phyloP scores from a whole-genome alignment of 2,888 invertebrate genomes.

The Deilephila porcellus region DNA sequence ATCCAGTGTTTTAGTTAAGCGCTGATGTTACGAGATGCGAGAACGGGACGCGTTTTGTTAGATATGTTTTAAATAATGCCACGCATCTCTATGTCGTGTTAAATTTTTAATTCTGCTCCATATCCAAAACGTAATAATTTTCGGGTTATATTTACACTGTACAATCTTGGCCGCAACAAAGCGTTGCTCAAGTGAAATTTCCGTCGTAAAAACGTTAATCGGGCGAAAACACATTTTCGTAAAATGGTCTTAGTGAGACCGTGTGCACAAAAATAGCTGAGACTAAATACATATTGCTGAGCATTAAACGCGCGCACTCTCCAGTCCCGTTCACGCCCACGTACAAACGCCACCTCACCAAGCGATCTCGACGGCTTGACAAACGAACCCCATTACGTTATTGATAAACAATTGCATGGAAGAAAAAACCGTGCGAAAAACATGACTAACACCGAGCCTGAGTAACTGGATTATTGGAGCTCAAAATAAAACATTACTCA shows the following conservation, averaged over 20 bases:
- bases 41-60: slow-evolving; percentile 17
- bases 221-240: slow-evolving; percentile 6
- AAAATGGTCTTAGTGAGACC: slow-evolving; percentile 28
- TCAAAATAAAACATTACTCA: slow-evolving; percentile 54
- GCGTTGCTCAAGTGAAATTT: neutral
- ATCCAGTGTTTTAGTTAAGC: slow-evolving; percentile 45
- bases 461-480: slow-evolving; percentile 48
- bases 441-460: slow-evolving; percentile 55
- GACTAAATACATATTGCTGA: slow-evolving; percentile 34
- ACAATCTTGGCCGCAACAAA: neutral
- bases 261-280: slow-evolving; percentile 33
- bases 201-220: slow-evolving; percentile 7
- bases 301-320: slow-evolving; percentile 38
- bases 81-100: neutral
- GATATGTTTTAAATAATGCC: neutral
- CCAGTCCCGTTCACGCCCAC: slow-evolving; percentile 39
- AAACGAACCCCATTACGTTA: slow-evolving; percentile 9
- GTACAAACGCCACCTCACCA: slow-evolving; percentile 35
- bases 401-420: slow-evolving; percentile 22
- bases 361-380: slow-evolving; percentile 31
- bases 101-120: neutral
- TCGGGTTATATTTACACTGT: neutral
- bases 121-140: neutral
- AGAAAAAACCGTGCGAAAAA: slow-evolving; percentile 35
- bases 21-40: slow-evolving; percentile 23